These are phyloP conservation scores for Microdon myrmicae DNA, from an alignment of 2,888 invertebrate genomes.

Conservation along the genomic window DNA sequence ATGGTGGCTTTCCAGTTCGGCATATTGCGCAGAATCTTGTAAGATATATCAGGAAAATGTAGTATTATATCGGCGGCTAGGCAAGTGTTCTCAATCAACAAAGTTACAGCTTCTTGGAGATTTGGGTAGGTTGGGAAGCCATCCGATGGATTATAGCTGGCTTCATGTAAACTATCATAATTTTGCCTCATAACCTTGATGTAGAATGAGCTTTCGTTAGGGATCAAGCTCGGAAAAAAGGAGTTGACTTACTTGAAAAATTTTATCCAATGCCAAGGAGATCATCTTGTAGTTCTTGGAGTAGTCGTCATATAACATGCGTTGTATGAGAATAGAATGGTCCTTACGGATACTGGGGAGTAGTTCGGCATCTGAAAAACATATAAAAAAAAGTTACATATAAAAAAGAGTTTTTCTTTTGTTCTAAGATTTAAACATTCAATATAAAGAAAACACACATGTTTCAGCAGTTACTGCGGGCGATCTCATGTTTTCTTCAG, in stretches of 20 bases:
- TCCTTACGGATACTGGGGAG: slow-evolving; percentile 49
- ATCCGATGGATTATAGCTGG: slow-evolving; percentile 28
- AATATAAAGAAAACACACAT: too few species aligned
- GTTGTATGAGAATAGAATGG: slow-evolving; percentile 50
- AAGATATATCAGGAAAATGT: slow-evolving; percentile 55
- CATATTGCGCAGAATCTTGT: slow-evolving; percentile 40
- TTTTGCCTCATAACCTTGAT: slow-evolving; percentile 50
- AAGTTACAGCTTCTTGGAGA: slow-evolving; percentile 46
- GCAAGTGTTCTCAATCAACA: slow-evolving; percentile 52
- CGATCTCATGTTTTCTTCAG: too few species aligned
- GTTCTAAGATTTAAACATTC: too few species aligned
- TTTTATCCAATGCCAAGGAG: slow-evolving; percentile 50
- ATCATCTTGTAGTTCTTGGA: slow-evolving; percentile 55
- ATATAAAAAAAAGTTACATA: too few species aligned
- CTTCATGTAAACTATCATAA: slow-evolving; percentile 44
- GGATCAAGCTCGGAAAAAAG: not conserved
- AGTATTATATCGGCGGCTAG: slow-evolving; percentile 53
- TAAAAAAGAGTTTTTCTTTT: too few species aligned
- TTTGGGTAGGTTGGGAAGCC: slow-evolving; percentile 46
- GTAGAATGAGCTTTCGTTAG: not conserved
- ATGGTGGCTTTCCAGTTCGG: slow-evolving; percentile 47
- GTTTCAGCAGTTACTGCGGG: too few species aligned
- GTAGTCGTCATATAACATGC: slow-evolving; percentile 47
- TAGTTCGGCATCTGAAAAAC: slow-evolving; percentile 53
- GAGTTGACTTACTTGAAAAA: slow-evolving; percentile 46